Evolutionary conservation across 2,888 invertebrate species (phyloP).

Genomic region (Mechanitis messenoides): DNA sequence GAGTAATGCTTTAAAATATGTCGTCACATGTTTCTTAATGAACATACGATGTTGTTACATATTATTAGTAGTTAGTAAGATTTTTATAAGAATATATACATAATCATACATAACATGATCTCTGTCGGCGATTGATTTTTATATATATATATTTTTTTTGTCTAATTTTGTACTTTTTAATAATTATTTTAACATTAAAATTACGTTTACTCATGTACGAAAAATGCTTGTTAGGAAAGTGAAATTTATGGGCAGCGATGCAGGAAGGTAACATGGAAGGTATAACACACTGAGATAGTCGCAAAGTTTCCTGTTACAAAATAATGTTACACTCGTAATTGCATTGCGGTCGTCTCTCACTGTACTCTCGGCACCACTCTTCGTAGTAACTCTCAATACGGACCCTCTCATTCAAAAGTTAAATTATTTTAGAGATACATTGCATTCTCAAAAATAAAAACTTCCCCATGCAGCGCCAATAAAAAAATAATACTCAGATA

Average conservation of each 20-base stretch:
- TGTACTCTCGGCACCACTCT: slow-evolving; percentile 3
- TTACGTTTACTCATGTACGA: too few species aligned
- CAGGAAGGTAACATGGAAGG: too few species aligned
- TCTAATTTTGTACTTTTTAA: too few species aligned
- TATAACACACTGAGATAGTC: background rate
- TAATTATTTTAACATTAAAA: too few species aligned
- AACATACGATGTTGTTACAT: background rate
- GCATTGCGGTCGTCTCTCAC: slow-evolving; percentile 19
- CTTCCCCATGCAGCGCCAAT: too few species aligned
- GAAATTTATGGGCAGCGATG: too few species aligned
- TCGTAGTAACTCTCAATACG: background rate
- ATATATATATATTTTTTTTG: too few species aligned
- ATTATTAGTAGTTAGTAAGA: background rate
- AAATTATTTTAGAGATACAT: slow-evolving; percentile 22
- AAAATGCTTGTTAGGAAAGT: too few species aligned
- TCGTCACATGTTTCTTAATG: slow-evolving; percentile 2
- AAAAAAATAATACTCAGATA: too few species aligned
- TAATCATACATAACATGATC: background rate
- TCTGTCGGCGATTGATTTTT: too few species aligned
- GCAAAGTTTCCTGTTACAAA: background rate
- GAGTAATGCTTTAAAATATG: slow-evolving; percentile 17
- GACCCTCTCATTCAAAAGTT: slow-evolving; percentile 20
- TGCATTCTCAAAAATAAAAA: slow-evolving; percentile 2
- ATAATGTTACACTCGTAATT: slow-evolving; percentile 14
- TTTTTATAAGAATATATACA: background rate